These are phyloP conservation scores for Falco peregrinus DNA, from an alignment of 2,797 vertebrate genomes.

Conservation along the genomic window DNA sequence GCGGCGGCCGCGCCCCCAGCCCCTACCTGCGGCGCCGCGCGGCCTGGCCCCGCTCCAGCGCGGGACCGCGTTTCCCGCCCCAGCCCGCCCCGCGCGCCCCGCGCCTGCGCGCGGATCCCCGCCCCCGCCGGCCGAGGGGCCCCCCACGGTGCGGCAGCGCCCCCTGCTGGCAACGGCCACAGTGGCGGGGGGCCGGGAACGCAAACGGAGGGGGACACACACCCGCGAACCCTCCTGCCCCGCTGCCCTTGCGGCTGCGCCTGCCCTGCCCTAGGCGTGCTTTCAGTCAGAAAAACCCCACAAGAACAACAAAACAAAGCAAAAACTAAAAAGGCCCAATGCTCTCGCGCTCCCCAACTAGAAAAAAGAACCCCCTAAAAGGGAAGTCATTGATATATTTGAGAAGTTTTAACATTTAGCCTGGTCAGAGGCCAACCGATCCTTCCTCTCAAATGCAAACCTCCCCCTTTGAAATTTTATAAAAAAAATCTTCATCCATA, in stretches of 20 bases:
- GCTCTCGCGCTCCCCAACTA: not conserved
- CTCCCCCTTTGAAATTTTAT: not conserved
- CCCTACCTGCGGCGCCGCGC: not conserved
- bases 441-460: not conserved
- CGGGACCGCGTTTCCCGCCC: not conserved
- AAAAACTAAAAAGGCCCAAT: too few species aligned
- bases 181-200: not conserved
- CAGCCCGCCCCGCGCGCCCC: too few species aligned
- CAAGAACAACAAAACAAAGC: not conserved
- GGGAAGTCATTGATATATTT: not conserved
- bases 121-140: not conserved
- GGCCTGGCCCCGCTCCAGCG: not conserved
- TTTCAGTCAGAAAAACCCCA: not conserved
- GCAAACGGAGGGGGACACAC: too few species aligned
- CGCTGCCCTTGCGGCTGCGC: too few species aligned
- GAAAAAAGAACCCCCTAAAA: too few species aligned
- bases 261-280: not conserved
- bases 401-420: not conserved
- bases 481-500: not conserved
- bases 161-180: not conserved
- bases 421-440: not conserved
- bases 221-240: too few species aligned
- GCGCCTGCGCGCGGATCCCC: not conserved
- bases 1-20: too few species aligned
- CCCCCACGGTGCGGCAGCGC: not conserved